Percentiles rank a stretch among this genome's conserved stretches.
Conservation (phyloP, 30 jellyfish, hydroid and myxozoan genomes). For the Nemopilema nomurai region DNA sequence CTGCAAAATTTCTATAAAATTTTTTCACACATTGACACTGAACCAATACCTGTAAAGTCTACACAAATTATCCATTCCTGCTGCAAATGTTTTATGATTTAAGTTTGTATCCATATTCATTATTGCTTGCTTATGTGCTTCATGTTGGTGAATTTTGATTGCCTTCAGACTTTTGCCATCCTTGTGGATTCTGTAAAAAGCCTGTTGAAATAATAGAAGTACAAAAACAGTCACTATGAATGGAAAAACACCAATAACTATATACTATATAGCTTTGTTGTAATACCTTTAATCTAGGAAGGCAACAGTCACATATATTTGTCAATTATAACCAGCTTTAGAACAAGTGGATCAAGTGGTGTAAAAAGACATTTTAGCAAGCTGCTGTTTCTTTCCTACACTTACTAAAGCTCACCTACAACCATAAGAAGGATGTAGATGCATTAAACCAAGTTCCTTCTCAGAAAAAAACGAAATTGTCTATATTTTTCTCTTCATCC, state of each 20-base stretch:
- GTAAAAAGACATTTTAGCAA: too few relatives aligned
- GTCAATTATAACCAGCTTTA: too few relatives aligned
- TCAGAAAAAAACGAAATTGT: too few relatives aligned
- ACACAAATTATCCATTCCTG: conserved; percentile 88
- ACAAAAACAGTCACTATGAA: not conserved
- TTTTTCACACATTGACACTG: not conserved
- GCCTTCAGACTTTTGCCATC: conserved; percentile 73
- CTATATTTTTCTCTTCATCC: too few relatives aligned
- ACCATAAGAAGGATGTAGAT: too few relatives aligned
- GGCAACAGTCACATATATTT: too few relatives aligned
- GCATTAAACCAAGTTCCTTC: too few relatives aligned
- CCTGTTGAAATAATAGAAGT: conserved; percentile 23
- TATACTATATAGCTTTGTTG: not conserved
- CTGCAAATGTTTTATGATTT: conserved; percentile 63
- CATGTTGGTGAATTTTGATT: conserved; percentile 41
- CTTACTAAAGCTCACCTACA: too few relatives aligned
- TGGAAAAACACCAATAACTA: not conserved
- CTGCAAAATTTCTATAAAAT: too few relatives aligned
- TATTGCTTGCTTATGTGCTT: conserved; percentile 73
- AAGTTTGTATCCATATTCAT: conserved; percentile 76
- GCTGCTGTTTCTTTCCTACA: too few relatives aligned
- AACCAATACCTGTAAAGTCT: conserved; percentile 41
- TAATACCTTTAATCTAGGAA: not conserved
- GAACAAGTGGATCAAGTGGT: too few relatives aligned
- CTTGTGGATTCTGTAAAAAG: conserved; percentile 60